A percentile compares a stretch with the other conserved stretches of the same genome.
phyloP scores from a whole-genome alignment of 2,797 vertebrate species.

The Acrossocheilus fasciatus region DNA sequence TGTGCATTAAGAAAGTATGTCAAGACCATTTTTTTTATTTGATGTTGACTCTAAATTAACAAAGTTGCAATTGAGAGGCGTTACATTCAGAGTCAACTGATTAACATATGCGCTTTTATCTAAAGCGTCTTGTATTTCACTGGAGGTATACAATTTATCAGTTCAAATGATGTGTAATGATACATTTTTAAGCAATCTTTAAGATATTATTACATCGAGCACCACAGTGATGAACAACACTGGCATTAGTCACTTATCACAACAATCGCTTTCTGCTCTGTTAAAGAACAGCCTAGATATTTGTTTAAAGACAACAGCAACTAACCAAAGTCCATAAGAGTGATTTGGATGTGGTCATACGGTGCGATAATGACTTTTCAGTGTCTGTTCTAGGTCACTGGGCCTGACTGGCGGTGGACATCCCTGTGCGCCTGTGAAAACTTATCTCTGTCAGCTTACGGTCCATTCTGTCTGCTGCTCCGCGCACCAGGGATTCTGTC shows the following conservation, averaged over 20 bases:
- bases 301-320: background rate
- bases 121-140: background rate
- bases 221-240: background rate
- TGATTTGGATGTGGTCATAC: background rate
- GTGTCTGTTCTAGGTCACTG: slow-evolving; percentile 23
- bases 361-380: slow-evolving; percentile 21
- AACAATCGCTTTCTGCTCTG: background rate
- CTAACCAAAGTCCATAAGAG: background rate
- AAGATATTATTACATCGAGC: background rate
- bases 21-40: background rate
- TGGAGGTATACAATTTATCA: background rate
- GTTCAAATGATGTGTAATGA: background rate
- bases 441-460: background rate
- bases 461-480: background rate
- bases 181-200: background rate
- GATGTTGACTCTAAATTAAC: background rate
- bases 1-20: background rate
- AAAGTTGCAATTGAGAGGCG: background rate
- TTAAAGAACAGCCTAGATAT: slow-evolving; percentile 1
- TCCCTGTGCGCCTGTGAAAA: slow-evolving; percentile 19
- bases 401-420: slow-evolving; percentile 7
- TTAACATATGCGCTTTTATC: background rate
- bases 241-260: background rate
- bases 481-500: slow-evolving; percentile 4
- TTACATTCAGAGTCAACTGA: background rate